Evolutionary conservation across 2,888 invertebrate genomes (phyloP).

Genomic region (Celastrina argiolus): DNA sequence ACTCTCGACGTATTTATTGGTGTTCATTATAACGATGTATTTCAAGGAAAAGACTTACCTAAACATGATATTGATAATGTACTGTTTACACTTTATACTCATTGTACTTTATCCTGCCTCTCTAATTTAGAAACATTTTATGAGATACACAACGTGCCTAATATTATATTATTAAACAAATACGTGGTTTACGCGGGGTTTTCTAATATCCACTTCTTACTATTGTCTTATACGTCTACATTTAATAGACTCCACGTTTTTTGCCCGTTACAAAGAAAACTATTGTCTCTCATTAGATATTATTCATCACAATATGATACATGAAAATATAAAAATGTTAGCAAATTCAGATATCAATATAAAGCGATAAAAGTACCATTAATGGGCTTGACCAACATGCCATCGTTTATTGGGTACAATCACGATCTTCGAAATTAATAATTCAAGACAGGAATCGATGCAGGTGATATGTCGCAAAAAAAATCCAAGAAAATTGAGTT

Average conservation of each 20-base stretch:
- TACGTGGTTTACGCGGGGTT: conserved; percentile 31
- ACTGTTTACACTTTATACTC: conserved; percentile 21
- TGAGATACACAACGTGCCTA: conserved; percentile 35
- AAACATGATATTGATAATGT: conserved; percentile 12
- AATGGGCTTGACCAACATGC: too few species aligned
- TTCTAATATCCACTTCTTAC: conserved; percentile 14
- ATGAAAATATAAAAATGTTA: neutral
- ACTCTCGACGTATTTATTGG: neutral
- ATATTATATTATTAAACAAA: conserved; percentile 31
- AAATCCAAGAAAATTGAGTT: too few species aligned
- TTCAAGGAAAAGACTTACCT: conserved; percentile 14
- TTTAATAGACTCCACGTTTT: neutral
- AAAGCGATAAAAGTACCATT: too few species aligned
- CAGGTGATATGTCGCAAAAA: too few species aligned
- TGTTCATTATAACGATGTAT: neutral
- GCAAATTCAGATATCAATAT: too few species aligned
- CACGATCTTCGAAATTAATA: too few species aligned
- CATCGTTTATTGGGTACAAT: too few species aligned
- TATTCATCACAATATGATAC: neutral
- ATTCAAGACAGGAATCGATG: too few species aligned
- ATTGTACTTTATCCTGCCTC: conserved; percentile 16
- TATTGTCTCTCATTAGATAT: neutral
- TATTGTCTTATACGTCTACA: neutral
- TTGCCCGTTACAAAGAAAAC: neutral
- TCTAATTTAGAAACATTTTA: conserved; percentile 22